Percentiles rank a stretch among this genome's conserved stretches.
phyloP scores from a whole-genome alignment of 1,140 invertebrate species.

The Cotesia typhae region DNA sequence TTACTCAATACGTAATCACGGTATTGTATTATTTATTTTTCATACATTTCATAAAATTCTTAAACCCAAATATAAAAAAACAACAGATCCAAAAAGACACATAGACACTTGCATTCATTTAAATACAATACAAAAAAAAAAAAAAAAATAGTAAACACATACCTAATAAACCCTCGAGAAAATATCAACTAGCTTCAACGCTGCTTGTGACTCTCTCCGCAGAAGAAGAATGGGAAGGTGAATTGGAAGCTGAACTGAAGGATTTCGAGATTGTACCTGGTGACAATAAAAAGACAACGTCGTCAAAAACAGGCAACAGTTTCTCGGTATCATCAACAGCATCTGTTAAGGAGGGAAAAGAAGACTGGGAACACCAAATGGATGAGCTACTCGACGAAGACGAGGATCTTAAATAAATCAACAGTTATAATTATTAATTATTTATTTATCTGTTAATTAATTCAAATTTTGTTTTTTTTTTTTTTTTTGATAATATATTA shows the following conservation, averaged over 20 bases:
- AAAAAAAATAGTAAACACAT: constrained; percentile 12
- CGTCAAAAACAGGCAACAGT: constrained; percentile 34
- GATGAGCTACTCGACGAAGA: constrained; percentile 69
- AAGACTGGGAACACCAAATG: constrained; percentile 70
- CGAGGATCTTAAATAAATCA: constrained; percentile 57
- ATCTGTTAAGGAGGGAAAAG: constrained; percentile 52
- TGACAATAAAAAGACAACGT: constrained; percentile 42
- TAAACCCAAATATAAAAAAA: constrained; percentile 31
- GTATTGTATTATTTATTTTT: constrained; percentile 17
- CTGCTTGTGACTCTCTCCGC: constrained; percentile 62
- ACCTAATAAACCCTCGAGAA: constrained; percentile 53
- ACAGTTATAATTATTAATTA: background rate
- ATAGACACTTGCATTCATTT: constrained; percentile 38
- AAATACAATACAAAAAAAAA: constrained; percentile 5
- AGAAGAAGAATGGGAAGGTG: constrained; percentile 94
- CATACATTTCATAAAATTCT: constrained; percentile 11
- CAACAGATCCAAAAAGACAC: constrained; percentile 38
- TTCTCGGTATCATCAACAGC: constrained; percentile 35
- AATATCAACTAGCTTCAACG: constrained; percentile 54
- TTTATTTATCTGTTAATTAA: constrained; percentile 10
- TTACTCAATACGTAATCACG: constrained; percentile 5
- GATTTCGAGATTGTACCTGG: constrained; percentile 86
- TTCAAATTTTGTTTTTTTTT: background rate
- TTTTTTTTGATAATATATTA: too few relatives aligned
- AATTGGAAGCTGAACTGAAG: constrained; percentile 89